Evolutionary conservation across 2,797 vertebrate species (phyloP).

Genomic region (Leuciscus waleckii): DNA sequence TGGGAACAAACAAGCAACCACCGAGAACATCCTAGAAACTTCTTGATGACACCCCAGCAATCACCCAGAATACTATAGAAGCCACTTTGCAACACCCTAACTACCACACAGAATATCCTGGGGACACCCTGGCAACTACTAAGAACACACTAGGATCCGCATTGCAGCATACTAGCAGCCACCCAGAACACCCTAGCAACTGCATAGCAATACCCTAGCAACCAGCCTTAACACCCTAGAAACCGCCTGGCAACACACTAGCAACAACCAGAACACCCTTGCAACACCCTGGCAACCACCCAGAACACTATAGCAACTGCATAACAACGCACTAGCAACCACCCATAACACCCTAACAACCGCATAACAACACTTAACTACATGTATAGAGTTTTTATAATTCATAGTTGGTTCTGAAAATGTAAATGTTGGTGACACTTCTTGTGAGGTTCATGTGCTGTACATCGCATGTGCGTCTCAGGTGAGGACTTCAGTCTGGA

Average conservation of each 20-base stretch:
- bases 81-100: too few species aligned
- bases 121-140: neutral
- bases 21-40: too few species aligned
- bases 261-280: neutral
- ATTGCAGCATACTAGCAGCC: neutral
- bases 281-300: too few species aligned
- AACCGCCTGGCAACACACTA: neutral
- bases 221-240: neutral
- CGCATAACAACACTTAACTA: neutral
- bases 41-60: too few species aligned
- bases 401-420: neutral
- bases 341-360: neutral
- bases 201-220: neutral
- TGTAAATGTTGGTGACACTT: neutral
- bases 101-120: neutral
- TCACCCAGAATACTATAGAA: too few species aligned
- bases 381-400: neutral
- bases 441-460: neutral
- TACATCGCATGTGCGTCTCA: conserved; percentile 57
- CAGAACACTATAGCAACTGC: neutral
- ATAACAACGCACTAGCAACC: neutral
- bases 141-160: neutral
- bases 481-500: conserved; percentile 86
- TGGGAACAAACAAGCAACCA: too few species aligned
- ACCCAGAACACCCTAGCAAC: too few species aligned